Evolutionary conservation across 2,797 vertebrate genomes (phyloP).

Genomic region (Xiphophorus birchmanni): DNA sequence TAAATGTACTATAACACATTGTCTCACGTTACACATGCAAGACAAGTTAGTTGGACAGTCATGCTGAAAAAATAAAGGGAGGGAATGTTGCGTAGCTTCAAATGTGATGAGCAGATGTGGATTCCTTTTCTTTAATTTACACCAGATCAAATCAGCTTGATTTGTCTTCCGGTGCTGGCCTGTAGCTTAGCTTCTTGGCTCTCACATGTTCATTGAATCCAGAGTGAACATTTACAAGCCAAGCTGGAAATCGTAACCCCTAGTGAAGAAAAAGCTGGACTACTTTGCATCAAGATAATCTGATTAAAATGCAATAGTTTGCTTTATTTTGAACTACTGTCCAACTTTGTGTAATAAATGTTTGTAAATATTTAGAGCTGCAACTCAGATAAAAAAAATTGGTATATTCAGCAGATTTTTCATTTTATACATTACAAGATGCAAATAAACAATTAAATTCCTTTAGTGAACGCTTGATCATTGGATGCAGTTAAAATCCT

Average conservation of each 20-base stretch:
- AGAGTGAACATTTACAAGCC: constrained; percentile 22
- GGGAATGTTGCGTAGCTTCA: constrained; percentile 42
- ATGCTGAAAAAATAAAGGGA: constrained; percentile 21
- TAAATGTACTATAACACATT: constrained; percentile 41
- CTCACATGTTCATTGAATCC: constrained; percentile 22
- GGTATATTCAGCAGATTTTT: no score
- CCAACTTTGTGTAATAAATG: background rate
- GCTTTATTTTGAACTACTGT: constrained; percentile 12
- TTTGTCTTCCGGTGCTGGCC: constrained; percentile 53
- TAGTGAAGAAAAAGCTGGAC: constrained; percentile 8
- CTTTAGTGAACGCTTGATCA: no score
- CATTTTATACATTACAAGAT: no score
- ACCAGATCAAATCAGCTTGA: constrained; percentile 60
- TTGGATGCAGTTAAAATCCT: no score
- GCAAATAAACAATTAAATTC: no score
- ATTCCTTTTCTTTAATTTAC: constrained; percentile 62
- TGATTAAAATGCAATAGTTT: constrained; percentile 17
- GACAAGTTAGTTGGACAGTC: constrained; percentile 46
- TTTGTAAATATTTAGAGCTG: background rate
- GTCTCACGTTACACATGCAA: constrained; percentile 55
- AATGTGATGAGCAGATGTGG: constrained; percentile 81
- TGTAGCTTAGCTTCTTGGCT: constrained; percentile 43
- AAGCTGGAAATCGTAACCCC: constrained; percentile 33
- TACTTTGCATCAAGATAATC: constrained; percentile 23
- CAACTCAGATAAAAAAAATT: no score